Base-by-base conservation (phyloP, 2,888 invertebrate genomes). In the Ecliptopera silaceata region DNA sequence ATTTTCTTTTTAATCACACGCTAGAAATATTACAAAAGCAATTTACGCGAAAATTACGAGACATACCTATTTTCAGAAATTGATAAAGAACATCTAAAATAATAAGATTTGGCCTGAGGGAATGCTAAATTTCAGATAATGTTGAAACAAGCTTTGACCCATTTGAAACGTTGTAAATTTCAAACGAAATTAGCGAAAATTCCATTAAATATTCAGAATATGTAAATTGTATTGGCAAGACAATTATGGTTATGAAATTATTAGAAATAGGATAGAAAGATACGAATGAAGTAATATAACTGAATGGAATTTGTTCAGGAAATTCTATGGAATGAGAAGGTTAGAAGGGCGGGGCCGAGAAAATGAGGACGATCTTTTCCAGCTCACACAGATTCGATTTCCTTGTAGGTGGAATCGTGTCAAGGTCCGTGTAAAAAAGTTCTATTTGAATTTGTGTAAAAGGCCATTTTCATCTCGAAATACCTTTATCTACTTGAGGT, bases 91-190 rank as follows among this genome's bases (percentile, higher is more conserved):
- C n/a, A n/a, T n/a, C n/a, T n/a, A 3, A 4, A 29, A 29, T 5
- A 32, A 3, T n/a, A n/a, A 32, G 32, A 6, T 12, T 32, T 12
- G 1, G 32, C 12, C 12, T 17, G 15, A 11, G 32, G 22, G 32
- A 11, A 31, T 34, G 44, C 10, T 20, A 26, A 45, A 41, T 45
- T 49, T 48, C 18, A 48, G 29, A 49, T 36, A 11, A 26, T 26
- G 29, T 31, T 44, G 44, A 56, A 50, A 46, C 13, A 44, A 17
- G 39, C 17, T 22, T 36, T 6, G 38, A 47, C 34, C 20, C 34
- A 20, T 46, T 29, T n/a, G 17, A 15, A 31, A 22, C 38, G 49
- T 38, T 61, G 58, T 47, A 56, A 56, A 56, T 56, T 65, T 53
- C 43, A 51, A 45, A 52, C 13, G 43, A 48, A 44, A 38, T 50